Base-by-base conservation (phyloP, 2,797 vertebrate genomes). In the Smutsia temminckii region DNA sequence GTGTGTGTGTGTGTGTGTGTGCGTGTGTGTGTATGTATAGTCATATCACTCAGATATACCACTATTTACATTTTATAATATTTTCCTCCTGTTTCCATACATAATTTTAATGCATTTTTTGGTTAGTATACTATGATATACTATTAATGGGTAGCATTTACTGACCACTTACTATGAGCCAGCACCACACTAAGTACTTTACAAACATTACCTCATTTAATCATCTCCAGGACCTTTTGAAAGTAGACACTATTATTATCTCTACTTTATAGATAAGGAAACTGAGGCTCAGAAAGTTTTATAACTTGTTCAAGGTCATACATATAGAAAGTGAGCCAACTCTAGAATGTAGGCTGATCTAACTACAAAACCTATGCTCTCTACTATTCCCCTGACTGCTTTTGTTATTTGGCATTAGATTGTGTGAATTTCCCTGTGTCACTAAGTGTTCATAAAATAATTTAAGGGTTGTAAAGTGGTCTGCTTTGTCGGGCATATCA, bases 321-420 rank as follows among this genome's bases (percentile, higher is more conserved):
- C 3, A 21, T 59, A 77, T 80, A 72, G 42, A 92, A 91, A 59
- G 17, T 40, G 71, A 86, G 46, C 18, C 20, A 79, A 37, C 37
- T 84, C 55, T 74, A 18, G 64, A 74, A 46, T 42, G 5, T 68
- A 10, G 29, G 51, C 37, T 79, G n/a, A 46, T 51, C 27, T 88
- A 46, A 88, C 81, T 79, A 49, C 42, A 79, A 92, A 88, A 11
- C 23, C n/a, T 8, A 11, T 80, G 8, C 79, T 85, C 51, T 74
- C 32, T 63, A 27, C 40, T 23, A 53, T 53, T 89, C 40, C 5
- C 18, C 37, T 68, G 34, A 87, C 9, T 53, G 32, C 34, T 51
- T 80, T 89, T 90, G 49, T 34, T 64, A 59, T 93, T 80, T 93
- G 37, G n/a, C 64, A 37, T 57, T 46, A 91, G 66, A 61, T 53